phyloP scores from a whole-genome alignment of 2,113 vertebrate species.

The Oreochromis aureus region DNA sequence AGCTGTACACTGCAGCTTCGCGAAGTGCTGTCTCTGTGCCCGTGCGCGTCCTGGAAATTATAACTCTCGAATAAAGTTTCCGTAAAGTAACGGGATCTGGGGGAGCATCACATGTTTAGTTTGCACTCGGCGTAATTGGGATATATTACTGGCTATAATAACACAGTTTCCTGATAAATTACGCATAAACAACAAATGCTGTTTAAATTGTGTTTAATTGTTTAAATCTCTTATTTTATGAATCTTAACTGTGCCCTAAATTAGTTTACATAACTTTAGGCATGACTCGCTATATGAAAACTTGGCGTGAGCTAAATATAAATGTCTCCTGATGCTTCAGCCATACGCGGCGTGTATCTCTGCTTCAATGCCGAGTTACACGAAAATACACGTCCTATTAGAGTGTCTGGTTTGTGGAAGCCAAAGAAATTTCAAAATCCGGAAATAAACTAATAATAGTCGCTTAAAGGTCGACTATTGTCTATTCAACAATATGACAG shows the following conservation, averaged over 20 bases:
- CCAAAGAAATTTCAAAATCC: background rate
- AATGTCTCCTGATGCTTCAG: background rate
- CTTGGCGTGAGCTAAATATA: background rate
- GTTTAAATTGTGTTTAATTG: accelerated
- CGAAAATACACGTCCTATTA: background rate
- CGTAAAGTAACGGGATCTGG: background rate
- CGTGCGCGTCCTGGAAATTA: background rate
- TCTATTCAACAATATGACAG: background rate
- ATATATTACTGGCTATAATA: background rate
- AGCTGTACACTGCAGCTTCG: background rate
- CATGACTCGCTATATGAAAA: background rate
- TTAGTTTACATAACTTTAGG: background rate
- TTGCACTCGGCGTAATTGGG: background rate
- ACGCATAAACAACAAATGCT: background rate
- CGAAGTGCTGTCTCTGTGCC: background rate
- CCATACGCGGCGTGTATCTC: background rate
- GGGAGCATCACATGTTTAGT: background rate
- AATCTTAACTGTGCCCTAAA: background rate
- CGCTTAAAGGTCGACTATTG: background rate
- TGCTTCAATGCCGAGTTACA: background rate
- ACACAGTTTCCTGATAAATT: background rate
- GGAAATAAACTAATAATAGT: background rate
- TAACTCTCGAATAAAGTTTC: background rate
- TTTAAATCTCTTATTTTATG: background rate
- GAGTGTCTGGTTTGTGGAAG: background rate